Evolutionary conservation across 2,888 invertebrate species (phyloP), one percentile per base, ranked within the genome.

Genomic region (Spodoptera picta): DNA sequence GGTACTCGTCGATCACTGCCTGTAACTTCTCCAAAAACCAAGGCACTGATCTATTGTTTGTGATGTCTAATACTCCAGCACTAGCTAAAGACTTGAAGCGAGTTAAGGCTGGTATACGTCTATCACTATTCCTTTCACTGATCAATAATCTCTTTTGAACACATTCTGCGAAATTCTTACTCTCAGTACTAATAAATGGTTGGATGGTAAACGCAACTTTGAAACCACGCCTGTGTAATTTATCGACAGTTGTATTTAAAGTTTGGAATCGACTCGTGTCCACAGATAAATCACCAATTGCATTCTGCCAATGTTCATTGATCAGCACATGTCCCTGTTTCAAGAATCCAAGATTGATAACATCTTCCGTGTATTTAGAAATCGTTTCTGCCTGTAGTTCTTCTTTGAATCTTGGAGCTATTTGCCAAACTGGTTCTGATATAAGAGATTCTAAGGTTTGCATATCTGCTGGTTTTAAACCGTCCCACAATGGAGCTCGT

Each of bases 131-230:
- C 23, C 97, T 95, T 83, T 98, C 98, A n/a, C 96, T 97, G 47
- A 98, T 96, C 3, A 98, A 89, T n/a, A 98, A 85, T 59, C 96
- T 95, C 59, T 96, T 96, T 55, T 96, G 95, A 0, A 98, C 97
- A 0, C 98, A 97, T 78, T 97, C 97, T 57, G 96, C 96, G 84
- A 98, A 98, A 81, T 97, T 98, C 2, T 92, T 92, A 73, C 98
- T 98, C 81, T 98, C 98, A 0, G 98, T 98, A 56, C 97, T 97
- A 42, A 98, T 97, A 85, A 98, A 99, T 0, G 99, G 98, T 83
- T 98, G 98, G 0, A 98, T 96, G n/a, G 98, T 97, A 74, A 99
- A 96, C 0, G 97, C 97, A 12, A 99, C 97, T 82, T 97, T 96
- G 74, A 98, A 99, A 0, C 98, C 98, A 71, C 98, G 95, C 42